Base-by-base conservation (phyloP, 2,888 invertebrate species). In the Scaptomyza cyrtandrae region DNA sequence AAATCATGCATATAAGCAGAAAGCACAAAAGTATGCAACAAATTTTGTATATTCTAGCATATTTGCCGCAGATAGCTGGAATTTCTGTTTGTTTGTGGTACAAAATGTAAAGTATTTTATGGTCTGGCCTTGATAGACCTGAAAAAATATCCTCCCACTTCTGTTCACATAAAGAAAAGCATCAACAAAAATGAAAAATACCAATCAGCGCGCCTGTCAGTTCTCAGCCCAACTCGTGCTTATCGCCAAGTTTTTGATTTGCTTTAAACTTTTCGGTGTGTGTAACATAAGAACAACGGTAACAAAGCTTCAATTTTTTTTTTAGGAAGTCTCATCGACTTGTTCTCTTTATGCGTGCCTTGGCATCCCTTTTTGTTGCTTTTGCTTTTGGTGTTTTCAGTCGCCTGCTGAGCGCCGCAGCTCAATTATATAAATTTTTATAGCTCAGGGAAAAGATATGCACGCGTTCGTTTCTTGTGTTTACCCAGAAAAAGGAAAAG, bases 381-480 rank as follows among this genome's bases (percentile, higher is more conserved):
- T 60, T 50, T 41, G 37, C 41, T 39, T 6, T 29, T 37, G 14
- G 33, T 39, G 37, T 50, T 65, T 39, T 50, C 75, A 46, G 75
- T 43, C 66, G 71, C 62, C 68, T 69, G 71, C 77, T 67, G 74
- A 66, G 60, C 61, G 69, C 80, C n/a, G 68, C 71, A 53, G 86
- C 87, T 88, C 87, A 84, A 84, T 88, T 88, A 84, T 85, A 84
- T 86, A 86, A 45, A 88, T 84, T 85, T 85, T 88, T 84, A 86
- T 86, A 69, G 69, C 78, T 53, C 61, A 29, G 59, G 37, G 44
- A 86, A 80, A 41, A 88, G 84, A 88, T 85, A 85, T 86, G 87
- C 81, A 74, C 71, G 66, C 71, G 66, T 84, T 88, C 81, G 85
- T 60, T 71, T 76, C 76, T 67, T 63, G 64, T 79, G 74, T 79